Conservation (phyloP, 2,888 invertebrate genomes). For the Melanostoma mellinum region DNA sequence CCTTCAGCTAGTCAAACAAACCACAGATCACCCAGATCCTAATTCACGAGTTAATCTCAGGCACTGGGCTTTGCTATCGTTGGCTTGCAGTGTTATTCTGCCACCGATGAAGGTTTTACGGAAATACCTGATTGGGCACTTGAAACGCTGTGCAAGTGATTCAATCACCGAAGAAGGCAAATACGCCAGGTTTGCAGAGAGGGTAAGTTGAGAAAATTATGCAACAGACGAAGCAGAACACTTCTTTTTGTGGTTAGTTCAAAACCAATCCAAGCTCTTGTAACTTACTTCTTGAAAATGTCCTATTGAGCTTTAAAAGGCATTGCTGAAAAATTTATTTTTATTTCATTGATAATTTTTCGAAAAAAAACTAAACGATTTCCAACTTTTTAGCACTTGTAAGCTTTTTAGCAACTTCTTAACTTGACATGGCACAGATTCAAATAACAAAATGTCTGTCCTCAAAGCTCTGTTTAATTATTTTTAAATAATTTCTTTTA, state of each 20-base stretch:
- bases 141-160: conserved; percentile 93
- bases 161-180: conserved; percentile 96
- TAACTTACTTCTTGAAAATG: too few species aligned
- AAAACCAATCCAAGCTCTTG: too few species aligned
- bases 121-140: conserved; percentile 93
- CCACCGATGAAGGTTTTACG: conserved; percentile 93
- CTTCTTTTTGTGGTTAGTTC: too few species aligned
- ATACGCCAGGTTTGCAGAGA: conserved; percentile 95
- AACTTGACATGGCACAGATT: neutral
- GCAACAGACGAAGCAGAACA: too few species aligned
- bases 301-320: too few species aligned
- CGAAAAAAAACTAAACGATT: too few species aligned
- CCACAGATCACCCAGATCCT: conserved; percentile 95
- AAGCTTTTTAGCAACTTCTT: too few species aligned
- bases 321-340: too few species aligned
- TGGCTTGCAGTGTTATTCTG: conserved; percentile 91
- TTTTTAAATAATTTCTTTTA: conserved; percentile 76
- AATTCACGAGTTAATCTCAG: conserved; percentile 92
- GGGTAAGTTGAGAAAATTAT: conserved; percentile 82
- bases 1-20: conserved; percentile 95
- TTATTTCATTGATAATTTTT: too few species aligned
- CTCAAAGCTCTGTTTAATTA: conserved; percentile 2
- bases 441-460: neutral
- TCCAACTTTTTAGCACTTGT: too few species aligned
- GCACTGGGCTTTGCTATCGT: conserved; percentile 94